These are phyloP conservation scores for Pemphredon lugubris DNA, from an alignment of 2,888 invertebrate species.

Conservation along the genomic window DNA sequence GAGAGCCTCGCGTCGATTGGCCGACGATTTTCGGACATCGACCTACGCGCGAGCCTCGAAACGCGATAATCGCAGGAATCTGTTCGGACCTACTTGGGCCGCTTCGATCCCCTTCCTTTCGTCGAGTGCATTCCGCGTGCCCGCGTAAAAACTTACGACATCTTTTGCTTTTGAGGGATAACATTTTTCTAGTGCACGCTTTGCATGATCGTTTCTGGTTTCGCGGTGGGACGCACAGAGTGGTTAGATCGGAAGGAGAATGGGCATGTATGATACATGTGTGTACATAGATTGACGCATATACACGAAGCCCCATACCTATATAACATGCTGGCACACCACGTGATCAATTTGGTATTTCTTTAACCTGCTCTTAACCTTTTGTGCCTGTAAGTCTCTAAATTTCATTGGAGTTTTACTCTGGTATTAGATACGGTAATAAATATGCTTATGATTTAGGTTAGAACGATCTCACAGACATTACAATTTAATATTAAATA, in stretches of 20 bases:
- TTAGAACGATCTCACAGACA: no score
- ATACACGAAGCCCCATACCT: no score
- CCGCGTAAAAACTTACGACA: no score
- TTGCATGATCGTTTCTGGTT: no score
- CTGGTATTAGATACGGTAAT: no score
- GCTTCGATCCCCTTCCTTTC: constrained; percentile 6
- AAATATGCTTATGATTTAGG: no score
- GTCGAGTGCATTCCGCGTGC: constrained; percentile 8
- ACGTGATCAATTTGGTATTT: constrained; percentile 46
- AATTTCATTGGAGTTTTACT: constrained; percentile 23
- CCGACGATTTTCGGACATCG: constrained; percentile 53
- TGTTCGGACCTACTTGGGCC: no score
- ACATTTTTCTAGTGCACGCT: no score
- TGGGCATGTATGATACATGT: no score
- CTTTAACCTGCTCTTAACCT: constrained; percentile 54
- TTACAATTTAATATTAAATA: no score
- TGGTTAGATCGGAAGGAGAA: constrained; percentile 31
- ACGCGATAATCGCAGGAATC: constrained; percentile 34
- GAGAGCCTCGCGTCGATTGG: constrained; percentile 75
- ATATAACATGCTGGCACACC: constrained; percentile 35
- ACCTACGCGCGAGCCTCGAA: constrained; percentile 59
- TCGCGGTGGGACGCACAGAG: constrained; percentile 4
- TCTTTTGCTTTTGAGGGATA: no score
- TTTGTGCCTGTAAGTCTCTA: constrained; percentile 23
- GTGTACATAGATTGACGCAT: no score